Base-by-base conservation (phyloP, 2,888 invertebrate genomes). In the Eupithecia subfuscata region DNA sequence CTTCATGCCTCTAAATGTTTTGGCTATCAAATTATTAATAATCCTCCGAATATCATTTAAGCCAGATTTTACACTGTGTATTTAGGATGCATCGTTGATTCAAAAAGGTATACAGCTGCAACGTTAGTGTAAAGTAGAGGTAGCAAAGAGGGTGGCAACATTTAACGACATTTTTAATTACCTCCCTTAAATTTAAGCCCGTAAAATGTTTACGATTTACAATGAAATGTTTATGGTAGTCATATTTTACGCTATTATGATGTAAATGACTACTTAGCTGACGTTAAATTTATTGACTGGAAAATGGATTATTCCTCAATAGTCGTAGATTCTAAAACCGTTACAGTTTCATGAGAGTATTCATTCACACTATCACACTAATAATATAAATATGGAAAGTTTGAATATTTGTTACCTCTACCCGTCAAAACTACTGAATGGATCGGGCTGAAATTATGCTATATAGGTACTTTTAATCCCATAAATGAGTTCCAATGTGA, bases 171-270 rank as follows among this genome's bases (percentile, higher is more conserved):
- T 77, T 72, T 86, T 90, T 91, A 90, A 90, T 88, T 80, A 86
- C 83, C 81, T 84, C 85, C 85, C 82, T 87, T 89, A 88, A 89
- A 85, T 85, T 90, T 87, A 68, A 82, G 79, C 82, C 88, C 90
- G 86, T 93, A 87, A 92, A 93, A 86, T 78, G 82, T 88, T 88
- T 87, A 91, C 84, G 86, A 85, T 84, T 83, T 69, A 82, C 86
- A 89, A 85, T 85, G 84, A 86, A 83, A 89, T 88, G 85, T 92
- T 93, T 91, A 92, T 82, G 86, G 84, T 82, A 81, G 77, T 83
- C 84, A 86, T 92, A 92, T 89, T 89, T 92, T 85, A 91, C 85
- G 82, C 87, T 87, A 90, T 92, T 92, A 89, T 89, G 77, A 87
- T 88, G 82, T 79, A 81, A 84, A 79, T 75, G 72, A 71, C 79